phyloP scores from a whole-genome alignment of 2,113 vertebrate species.

The Phoenicopterus ruber region DNA sequence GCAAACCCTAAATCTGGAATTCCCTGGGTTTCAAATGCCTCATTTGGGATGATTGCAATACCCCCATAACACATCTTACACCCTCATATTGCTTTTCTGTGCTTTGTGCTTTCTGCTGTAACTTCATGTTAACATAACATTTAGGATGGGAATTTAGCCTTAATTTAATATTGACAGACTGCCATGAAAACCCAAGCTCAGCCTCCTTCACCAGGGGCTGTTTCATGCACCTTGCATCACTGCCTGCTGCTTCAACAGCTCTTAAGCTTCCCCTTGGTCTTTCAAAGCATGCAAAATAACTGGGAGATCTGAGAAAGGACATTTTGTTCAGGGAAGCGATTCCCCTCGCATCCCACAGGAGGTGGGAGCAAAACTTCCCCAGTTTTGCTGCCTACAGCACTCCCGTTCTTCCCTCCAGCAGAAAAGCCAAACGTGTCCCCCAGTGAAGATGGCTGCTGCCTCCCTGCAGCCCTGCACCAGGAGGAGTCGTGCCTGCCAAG shows the following conservation, averaged over 20 bases:
- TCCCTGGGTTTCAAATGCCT: constrained; percentile 30
- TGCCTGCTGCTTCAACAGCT: background rate
- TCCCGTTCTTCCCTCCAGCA: background rate
- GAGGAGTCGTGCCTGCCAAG: background rate
- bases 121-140: constrained; percentile 15
- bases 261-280: background rate
- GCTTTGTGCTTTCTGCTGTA: constrained; percentile 13
- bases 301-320: background rate
- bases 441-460: background rate
- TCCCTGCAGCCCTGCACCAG: background rate
- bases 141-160: constrained; percentile 36
- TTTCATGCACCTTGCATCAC: background rate
- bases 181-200: background rate
- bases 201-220: background rate
- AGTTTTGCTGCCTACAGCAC: background rate
- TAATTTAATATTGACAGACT: constrained; percentile 30
- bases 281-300: background rate
- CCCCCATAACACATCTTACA: constrained; percentile 12
- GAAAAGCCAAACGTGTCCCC: background rate
- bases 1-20: background rate
- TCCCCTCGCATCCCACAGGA: background rate
- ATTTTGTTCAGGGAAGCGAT: background rate
- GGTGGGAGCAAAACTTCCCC: background rate
- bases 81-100: constrained; percentile 18
- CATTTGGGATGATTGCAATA: constrained; percentile 28